Evolutionary conservation across 2,888 invertebrate species (phyloP), one percentile per base, ranked within the genome.

Genomic region (Platycheirus albimanus): DNA sequence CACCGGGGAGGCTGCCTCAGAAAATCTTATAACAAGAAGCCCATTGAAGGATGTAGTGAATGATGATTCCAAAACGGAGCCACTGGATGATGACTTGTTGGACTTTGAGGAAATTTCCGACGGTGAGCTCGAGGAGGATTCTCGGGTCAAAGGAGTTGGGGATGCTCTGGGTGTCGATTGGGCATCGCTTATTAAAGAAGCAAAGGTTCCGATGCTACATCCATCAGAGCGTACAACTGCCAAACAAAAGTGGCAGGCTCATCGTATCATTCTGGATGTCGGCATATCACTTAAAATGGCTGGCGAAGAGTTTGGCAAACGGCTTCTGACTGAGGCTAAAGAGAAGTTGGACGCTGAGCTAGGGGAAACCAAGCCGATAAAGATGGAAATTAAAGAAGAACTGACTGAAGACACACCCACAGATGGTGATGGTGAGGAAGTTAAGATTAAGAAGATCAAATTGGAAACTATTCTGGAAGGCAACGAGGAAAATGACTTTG

Each of bases 101-200:
- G 96, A 96, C 88, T 97, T 97, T 91, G 97, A 97, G 90, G 96
- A 97, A 91, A 96, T 97, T 87, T 96, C 96, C 13, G 97, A 97
- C 89, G 97, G 96, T 63, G 97, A 97, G 90, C 91, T 97, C 36
- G 97, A 97, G 89, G 97, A 97, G 89, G 96, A 96, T 88, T 95
- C 96, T 87, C 93, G 95, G 11, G 85, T 94, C 92, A 90, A 94
- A 87, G 90, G 90, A 76, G 93, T 97, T 81, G 97, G 97, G 4
- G 97, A 98, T 90, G 97, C 97, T n/a, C 91, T 98, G 28, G 97
- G 97, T n/a, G 97, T 98, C 1, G 97, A 98, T 90, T 98, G 98
- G 98, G 95, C 96, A 10, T 96, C 96, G 88, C 92, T 98, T 51
- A 95, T 96, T 0, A 95, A 95, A 2, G 96, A 96, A 90, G 95